phyloP scores from a whole-genome alignment of 2,113 vertebrate genomes.

The Phoxinus phoxinus region DNA sequence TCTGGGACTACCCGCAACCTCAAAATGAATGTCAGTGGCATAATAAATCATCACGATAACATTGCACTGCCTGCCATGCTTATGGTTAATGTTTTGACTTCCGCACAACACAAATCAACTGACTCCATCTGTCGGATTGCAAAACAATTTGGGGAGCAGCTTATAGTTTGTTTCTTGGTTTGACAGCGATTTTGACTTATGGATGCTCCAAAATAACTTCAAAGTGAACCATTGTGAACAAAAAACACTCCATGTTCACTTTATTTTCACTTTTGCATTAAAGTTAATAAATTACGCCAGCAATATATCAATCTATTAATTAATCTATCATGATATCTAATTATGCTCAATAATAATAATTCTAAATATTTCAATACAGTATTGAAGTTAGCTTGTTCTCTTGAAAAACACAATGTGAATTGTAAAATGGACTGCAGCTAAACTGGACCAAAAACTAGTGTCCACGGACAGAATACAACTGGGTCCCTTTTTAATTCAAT shows the following conservation, averaged over 20 bases:
- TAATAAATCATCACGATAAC: slow-evolving; percentile 14
- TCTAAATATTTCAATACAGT: neutral
- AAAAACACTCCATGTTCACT: neutral
- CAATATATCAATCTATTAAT: neutral
- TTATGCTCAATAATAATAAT: neutral
- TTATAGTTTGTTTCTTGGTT: neutral
- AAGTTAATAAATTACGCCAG: neutral
- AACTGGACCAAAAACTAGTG: neutral
- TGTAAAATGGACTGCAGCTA: neutral
- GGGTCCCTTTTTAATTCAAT: neutral
- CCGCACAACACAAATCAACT: neutral
- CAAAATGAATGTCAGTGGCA: neutral
- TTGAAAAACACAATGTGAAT: neutral
- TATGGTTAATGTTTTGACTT: slow-evolving; percentile 13
- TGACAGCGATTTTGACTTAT: neutral
- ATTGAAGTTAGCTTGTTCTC: neutral
- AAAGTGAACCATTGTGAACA: neutral
- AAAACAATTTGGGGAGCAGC: neutral
- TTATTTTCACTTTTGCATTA: neutral
- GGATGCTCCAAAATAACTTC: neutral
- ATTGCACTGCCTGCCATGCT: neutral
- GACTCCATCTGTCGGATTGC: neutral
- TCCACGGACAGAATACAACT: neutral
- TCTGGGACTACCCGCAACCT: slow-evolving; percentile 11
- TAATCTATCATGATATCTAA: neutral